Base-by-base conservation (phyloP, 2,888 invertebrate species). In the Ochropacha duplaris region DNA sequence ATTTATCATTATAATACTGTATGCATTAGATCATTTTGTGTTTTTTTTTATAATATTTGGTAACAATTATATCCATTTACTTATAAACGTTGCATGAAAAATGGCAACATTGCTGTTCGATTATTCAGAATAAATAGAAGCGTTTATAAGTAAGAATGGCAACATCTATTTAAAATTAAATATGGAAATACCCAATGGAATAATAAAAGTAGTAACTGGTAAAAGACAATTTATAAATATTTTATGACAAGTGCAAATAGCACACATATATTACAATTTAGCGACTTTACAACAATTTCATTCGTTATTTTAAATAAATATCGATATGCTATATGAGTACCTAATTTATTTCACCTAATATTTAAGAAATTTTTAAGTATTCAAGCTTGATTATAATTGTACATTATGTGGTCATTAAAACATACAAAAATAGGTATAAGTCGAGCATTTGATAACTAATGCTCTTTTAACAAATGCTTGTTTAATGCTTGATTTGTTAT, bases 1-100 rank as follows among this genome's bases (percentile, higher is more conserved):
- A 64, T 69, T 68, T 66, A 68, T 65, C 68, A 62, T 55, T 72
- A 76, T 86, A 88, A 87, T 87, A 87, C 87, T 87, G 87, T 78
- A 74, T 69, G 75, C 66, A 66, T 77, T 64, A 78, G 72, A 78
- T 80, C 68, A 55, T 67, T 62, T 65, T 55, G 61, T 65, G 58
- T n/a, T n/a, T 60, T 59, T 65, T 61, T 51, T 61, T 39, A 57
- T 57, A 64, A 59, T 51, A 60, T 60, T 51, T 58, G 58, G 64
- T 61, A 58, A 62, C 52, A 59, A 60, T 36, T 31, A 5, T 31
- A 16, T 58, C 22, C 31, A 54, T 22, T 19, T 26, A 26, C 54
- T 36, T n/a, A 36, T 36, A 59, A 64, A 57, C 49, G 19, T 54
- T 31, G 22, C n/a, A 8, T 28, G 22, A 49, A n/a, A 26, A 26